Conservation (phyloP, 1,140 invertebrate species). For the Papilio glaucus region DNA sequence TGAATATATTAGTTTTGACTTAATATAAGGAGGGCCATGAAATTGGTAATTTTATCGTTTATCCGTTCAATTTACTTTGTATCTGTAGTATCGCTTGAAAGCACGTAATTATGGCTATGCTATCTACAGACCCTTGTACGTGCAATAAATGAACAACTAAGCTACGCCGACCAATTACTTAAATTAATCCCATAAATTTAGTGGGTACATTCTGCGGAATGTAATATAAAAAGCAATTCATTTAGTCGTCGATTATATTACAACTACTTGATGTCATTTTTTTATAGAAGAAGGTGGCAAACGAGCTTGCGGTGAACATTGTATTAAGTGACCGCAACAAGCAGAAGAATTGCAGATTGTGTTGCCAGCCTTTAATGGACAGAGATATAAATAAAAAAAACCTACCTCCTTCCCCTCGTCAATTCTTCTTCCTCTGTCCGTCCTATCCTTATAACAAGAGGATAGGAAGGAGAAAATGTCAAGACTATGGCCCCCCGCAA, state of each 20-base stretch:
- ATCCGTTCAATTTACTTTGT: not conserved
- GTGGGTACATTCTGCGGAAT: slow-evolving; percentile 28
- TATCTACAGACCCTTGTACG: slow-evolving; percentile 29
- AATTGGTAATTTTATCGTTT: not conserved
- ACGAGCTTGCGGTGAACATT: too few relatives aligned
- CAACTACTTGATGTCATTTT: not conserved
- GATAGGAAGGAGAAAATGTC: too few relatives aligned
- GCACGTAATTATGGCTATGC: not conserved
- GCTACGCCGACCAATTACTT: slow-evolving; percentile 36
- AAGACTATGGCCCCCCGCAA: too few relatives aligned
- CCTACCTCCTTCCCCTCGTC: too few relatives aligned
- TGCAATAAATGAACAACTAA: slow-evolving; percentile 35
- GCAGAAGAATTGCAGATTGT: too few relatives aligned
- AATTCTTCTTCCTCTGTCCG: too few relatives aligned
- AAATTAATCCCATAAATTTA: slow-evolving; percentile 37
- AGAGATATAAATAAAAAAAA: too few relatives aligned
- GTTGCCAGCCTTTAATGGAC: too few relatives aligned
- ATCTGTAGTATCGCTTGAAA: not conserved
- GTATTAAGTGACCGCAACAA: too few relatives aligned
- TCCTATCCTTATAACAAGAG: too few relatives aligned
- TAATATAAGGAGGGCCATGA: too few relatives aligned
- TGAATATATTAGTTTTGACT: too few relatives aligned
- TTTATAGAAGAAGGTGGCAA: not conserved
- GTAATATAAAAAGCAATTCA: slow-evolving; percentile 35
- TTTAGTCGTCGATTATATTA: not conserved